Conservation (phyloP, 2,888 invertebrate species). For the Amphipoea oculea region DNA sequence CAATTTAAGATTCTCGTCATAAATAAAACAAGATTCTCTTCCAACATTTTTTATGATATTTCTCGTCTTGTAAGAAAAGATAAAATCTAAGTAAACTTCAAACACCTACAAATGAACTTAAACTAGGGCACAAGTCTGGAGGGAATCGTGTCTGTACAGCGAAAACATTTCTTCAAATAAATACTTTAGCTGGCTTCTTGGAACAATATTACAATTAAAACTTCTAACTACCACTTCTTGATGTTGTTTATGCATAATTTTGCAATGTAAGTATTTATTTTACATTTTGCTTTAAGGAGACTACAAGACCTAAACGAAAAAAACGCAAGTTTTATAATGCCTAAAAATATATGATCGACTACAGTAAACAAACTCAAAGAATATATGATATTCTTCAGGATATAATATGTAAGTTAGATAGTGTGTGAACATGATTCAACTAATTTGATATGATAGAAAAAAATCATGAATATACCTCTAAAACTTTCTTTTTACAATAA, state of each 20-base stretch:
- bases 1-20: not conserved
- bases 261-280: not conserved
- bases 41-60: conserved; percentile 13
- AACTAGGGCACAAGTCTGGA: conserved; percentile 41
- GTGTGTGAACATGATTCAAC: no score
- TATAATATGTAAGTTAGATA: no score
- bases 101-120: conserved; percentile 39
- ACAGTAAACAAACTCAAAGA: no score
- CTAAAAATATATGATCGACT: no score
- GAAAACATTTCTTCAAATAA: conserved; percentile 50
- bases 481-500: no score
- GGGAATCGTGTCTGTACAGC: conserved; percentile 30
- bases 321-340: no score
- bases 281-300: not conserved
- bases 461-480: no score
- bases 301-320: no score
- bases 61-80: conserved; percentile 9
- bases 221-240: conserved; percentile 23
- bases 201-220: conserved; percentile 51
- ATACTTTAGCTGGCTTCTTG: conserved; percentile 29
- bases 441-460: no score
- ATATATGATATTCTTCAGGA: no score
- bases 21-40: conserved; percentile 10
- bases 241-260: conserved; percentile 23
- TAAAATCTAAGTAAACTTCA: conserved; percentile 32